Evolutionary conservation across 1,140 invertebrate genomes (phyloP), one percentile per base, ranked within the genome.

Genomic region (Steinernema feltiae): DNA sequence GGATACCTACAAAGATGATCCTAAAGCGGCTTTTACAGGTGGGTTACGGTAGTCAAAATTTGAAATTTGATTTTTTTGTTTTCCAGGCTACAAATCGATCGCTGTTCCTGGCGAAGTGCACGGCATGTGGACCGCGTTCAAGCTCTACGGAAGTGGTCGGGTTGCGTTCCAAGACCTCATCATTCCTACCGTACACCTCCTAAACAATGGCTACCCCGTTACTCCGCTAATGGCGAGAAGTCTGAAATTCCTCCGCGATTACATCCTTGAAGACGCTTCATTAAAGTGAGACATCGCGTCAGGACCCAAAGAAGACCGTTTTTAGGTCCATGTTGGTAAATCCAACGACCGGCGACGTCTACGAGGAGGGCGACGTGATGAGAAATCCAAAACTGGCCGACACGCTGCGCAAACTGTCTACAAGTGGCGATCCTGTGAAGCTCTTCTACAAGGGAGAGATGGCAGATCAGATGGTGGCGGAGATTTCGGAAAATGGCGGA

Each of bases 101-200:
- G 83, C 77, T 17, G 48, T 69, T 7, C 94, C 95, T 3, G 95
- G 94, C 0, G 94, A 97, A 87, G 83, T 97, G 0, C 90, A 90
- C 75, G 95, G 94, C 0, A 94, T 94, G 84, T 92, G 92, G 91
- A 89, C 90, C 76, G 92, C 93, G 0, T 91, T 95, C 85, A 87
- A 92, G 82, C 89, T 89, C 70, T 95, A 92, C 87, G 93, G 93
- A 0, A 81, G 78, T 32, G 90, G 89, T 78, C 77, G 79, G 24
- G 86, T 97, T 0, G 90, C 91, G 0, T 98, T 95, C 95, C 87
- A 88, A 18, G 90, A 91, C 0, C 87, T 98, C 0, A 90, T 97
- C 27, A 84, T 90, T 30, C 93, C 94, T 0, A 90, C 91, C 0
- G 90, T 94, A 1, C 70, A 83, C 32, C 41, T 82, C 46, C 63